Evolutionary conservation across 2,113 vertebrate species (phyloP).

Genomic region (Falco punctatus): DNA sequence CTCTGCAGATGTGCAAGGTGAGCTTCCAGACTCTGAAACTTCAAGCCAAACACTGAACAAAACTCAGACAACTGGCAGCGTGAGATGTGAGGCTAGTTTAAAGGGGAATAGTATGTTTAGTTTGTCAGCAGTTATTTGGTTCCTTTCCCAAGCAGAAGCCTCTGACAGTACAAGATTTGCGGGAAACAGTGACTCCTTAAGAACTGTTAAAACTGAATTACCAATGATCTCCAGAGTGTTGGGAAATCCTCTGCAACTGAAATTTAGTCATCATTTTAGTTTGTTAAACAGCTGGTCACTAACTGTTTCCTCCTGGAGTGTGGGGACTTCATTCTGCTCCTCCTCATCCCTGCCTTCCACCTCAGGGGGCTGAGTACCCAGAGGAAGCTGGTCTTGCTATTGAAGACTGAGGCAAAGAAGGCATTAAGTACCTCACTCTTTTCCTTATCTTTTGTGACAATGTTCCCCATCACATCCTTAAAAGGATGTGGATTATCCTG

Average conservation of each 20-base stretch:
- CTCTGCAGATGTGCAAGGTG: background rate
- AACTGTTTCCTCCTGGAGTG: too few species aligned
- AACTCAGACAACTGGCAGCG: background rate
- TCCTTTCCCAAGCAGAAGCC: background rate
- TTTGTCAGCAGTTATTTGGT: background rate
- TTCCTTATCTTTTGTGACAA: too few species aligned
- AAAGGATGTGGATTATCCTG: too few species aligned
- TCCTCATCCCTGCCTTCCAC: too few species aligned
- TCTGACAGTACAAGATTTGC: background rate
- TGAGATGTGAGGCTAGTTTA: background rate
- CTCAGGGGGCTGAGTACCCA: too few species aligned
- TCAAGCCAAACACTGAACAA: background rate
- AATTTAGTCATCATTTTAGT: background rate
- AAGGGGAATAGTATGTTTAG: background rate
- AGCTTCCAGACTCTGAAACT: background rate
- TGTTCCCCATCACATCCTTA: too few species aligned
- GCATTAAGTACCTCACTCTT: too few species aligned
- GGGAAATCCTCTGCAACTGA: background rate
- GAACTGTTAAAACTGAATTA: background rate
- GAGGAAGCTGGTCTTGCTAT: too few species aligned
- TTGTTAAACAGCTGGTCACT: background rate
- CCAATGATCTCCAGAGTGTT: too few species aligned
- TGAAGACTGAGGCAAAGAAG: too few species aligned
- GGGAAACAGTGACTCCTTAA: background rate
- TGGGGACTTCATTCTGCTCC: too few species aligned